Conservation (phyloP, 2,113 vertebrate genomes). For the Cyprinus carpio region DNA sequence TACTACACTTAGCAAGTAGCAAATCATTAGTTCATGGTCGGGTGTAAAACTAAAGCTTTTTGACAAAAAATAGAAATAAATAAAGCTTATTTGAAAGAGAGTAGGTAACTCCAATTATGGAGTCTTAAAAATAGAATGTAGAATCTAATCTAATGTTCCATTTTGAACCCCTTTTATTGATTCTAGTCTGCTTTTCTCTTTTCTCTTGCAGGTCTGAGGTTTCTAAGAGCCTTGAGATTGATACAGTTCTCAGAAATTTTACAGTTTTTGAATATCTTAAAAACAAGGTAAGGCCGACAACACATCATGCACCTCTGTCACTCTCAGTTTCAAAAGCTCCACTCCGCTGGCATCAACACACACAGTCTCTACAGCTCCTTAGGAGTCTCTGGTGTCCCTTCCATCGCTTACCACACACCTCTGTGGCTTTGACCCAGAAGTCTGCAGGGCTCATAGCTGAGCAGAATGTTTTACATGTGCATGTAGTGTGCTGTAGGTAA, state of each 20-base stretch:
- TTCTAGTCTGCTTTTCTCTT: conserved; percentile 22
- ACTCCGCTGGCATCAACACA: conserved; percentile 41
- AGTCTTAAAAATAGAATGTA: not conserved
- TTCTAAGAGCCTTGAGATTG: conserved; percentile 96
- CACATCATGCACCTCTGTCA: conserved; percentile 30
- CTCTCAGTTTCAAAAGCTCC: conserved; percentile 32
- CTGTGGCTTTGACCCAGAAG: conserved; percentile 71
- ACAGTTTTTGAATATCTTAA: conserved; percentile 99
- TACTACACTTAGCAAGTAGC: too few relatives aligned
- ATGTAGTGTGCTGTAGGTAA: conserved; percentile 40
- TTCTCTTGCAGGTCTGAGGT: conserved; percentile 87
- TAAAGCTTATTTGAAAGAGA: too few relatives aligned
- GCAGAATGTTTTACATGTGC: conserved; percentile 55
- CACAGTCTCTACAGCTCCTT: not conserved
- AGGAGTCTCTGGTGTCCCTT: conserved; percentile 2
- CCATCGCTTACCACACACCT: not conserved
- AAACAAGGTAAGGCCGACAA: conserved; percentile 91
- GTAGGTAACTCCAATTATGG: too few relatives aligned
- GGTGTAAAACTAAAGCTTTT: not conserved
- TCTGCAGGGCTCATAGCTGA: conserved; percentile 70
- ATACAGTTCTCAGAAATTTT: conserved; percentile 99
- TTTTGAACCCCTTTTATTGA: not conserved
- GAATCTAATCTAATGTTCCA: not conserved
- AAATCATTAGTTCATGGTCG: not conserved
- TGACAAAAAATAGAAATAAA: not conserved